Evolutionary conservation across 1,140 invertebrate species (phyloP), one percentile per base, ranked within the genome.

Genomic region (Onthophagus taurus): DNA sequence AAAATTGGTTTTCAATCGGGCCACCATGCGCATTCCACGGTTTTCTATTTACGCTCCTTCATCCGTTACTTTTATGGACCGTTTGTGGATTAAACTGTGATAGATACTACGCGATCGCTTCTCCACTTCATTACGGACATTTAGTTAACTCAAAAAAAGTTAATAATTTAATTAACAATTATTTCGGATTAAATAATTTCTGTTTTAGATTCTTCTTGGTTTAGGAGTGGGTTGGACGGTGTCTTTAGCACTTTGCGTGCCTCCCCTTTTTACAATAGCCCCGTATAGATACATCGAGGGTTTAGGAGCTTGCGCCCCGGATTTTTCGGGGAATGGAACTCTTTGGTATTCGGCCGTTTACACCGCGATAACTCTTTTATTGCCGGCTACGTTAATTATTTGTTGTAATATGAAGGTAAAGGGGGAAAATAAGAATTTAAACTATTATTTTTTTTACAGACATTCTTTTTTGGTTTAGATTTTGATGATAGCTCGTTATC

Each of bases 51-150:
- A 76, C 78, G 4, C 68, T 84, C 0, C 64, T 88, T 9, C 82
- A 85, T 52, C 80, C 83, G 0, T 68, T 85, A 19, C 75, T 80
- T 11, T 67, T 86, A 20, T 88, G 83, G 83, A 86, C 83, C 1
- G 75, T 88, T 2, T 83, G 82, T 42, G 83, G 83, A 16, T 65
- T 87, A 26, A 85, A 85, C 57, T 83, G 81, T 49, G 83, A 86
- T 65, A 72, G 82, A 45, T 86, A 82, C 51, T 83, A 80, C 50
- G 83, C 83, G 14, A 86, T 88, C 31, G 76, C 81, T 2, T 74
- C 81, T 2, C 84, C 85, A 2, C 59, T 88, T 26, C 82, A 85
- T 60, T 87, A 85, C 60, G 74, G 76, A 6, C 74, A 79, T 20
- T 68, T 85, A 33, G 79, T 86, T 1, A 83, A 75, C 34, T 76